phyloP scores from a whole-genome alignment of 1,140 invertebrate genomes.

The Scylla paramamosain region DNA sequence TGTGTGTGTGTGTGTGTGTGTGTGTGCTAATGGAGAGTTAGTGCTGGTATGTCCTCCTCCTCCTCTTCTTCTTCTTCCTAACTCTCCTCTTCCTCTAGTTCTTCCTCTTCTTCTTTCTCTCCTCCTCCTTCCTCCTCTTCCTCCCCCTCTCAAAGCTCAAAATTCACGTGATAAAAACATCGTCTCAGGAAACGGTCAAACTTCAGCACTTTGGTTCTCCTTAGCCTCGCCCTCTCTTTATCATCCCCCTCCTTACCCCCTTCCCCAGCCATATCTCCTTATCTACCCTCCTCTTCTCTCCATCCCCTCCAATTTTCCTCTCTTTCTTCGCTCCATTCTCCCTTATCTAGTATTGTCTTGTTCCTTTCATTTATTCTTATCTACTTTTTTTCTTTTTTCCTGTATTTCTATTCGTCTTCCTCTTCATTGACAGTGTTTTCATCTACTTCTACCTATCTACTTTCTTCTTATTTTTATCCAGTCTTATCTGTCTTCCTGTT shows the following conservation, averaged over 20 bases:
- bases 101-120: too few relatives aligned
- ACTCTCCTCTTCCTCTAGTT: too few relatives aligned
- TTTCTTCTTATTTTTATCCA: neutral
- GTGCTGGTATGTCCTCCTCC: neutral
- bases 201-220: constrained; percentile 12
- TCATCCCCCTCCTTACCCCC: neutral
- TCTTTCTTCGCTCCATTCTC: neutral
- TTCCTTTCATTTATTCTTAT: neutral
- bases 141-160: neutral
- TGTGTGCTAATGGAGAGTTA: neutral
- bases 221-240: neutral
- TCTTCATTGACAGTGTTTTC: neutral
- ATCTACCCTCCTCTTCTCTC: neutral
- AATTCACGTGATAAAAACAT: neutral
- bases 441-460: neutral
- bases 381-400: neutral
- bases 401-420: neutral
- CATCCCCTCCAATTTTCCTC: neutral
- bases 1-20: neutral
- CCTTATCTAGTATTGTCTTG: neutral
- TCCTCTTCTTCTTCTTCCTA: too few relatives aligned
- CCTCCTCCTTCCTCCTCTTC: neutral
- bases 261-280: neutral
- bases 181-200: neutral
- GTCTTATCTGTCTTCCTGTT: neutral